Percentiles rank a stretch among this genome's conserved stretches.
Evolutionary conservation across 2,888 invertebrate genomes (phyloP).

Genomic region (Cerceris rybyensis): DNA sequence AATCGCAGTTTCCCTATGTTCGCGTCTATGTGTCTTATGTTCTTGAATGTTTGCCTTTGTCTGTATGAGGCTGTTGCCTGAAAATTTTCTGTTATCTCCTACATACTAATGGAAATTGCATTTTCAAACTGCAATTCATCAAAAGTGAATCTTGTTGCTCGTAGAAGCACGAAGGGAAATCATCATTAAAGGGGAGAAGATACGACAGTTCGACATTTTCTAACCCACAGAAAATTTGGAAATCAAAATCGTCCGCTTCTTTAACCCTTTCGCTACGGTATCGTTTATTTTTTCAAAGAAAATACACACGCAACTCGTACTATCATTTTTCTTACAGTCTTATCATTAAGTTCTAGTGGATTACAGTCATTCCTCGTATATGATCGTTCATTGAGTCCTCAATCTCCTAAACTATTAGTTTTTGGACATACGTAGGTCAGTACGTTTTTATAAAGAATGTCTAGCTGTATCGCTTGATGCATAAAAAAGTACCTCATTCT

Average conservation of each 20-base stretch:
- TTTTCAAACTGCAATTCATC: neutral
- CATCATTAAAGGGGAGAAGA: neutral
- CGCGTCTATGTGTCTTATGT: conserved; percentile 43
- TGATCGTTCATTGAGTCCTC: no score
- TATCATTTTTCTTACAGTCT: no score
- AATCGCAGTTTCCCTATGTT: conserved; percentile 39
- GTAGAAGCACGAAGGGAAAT: neutral
- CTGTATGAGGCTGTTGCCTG: conserved; percentile 66
- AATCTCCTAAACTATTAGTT: no score
- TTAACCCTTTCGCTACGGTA: no score
- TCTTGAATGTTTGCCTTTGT: conserved; percentile 64
- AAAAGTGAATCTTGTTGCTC: neutral
- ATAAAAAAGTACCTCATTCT: no score
- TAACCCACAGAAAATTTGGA: neutral
- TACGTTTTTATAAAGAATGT: no score
- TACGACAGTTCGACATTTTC: neutral
- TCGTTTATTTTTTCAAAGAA: no score
- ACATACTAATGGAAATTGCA: conserved; percentile 55
- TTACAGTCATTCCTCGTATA: no score
- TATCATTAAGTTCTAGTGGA: no score
- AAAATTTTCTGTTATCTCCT: conserved; percentile 67
- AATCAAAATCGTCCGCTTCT: neutral
- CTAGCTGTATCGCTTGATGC: no score
- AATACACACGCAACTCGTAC: no score
- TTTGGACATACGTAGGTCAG: no score